Base-by-base conservation (phyloP, 2,113 vertebrate species). In the Cnemophilus loriae region DNA sequence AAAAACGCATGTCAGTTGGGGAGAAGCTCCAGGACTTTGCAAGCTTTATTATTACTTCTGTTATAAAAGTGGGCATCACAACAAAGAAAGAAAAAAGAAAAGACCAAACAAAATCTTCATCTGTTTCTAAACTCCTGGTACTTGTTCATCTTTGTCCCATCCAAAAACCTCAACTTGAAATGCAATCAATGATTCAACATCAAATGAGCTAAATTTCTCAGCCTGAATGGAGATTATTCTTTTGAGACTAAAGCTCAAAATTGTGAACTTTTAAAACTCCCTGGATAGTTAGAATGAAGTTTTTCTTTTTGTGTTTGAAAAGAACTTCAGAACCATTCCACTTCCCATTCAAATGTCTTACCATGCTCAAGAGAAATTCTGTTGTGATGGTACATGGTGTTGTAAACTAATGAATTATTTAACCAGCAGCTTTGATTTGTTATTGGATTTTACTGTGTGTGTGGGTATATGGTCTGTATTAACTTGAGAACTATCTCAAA, bases 231-330 rank as follows among this genome's bases (percentile, higher is more conserved):
- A 87, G 64, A 53, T 84, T 91, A 89, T 88, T 87, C 75, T 96
- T 88, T 91, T 78, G 56, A 82, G 61, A 60, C 26, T 55, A 32
- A 60, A 90, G 80, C 56, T 92, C 49, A 92, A 95, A 97, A 81
- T 10, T 42, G 67, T 33, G 81, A 82, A 55, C 63, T 67, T 77
- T 82, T 65, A 3, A 68, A 94, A 78, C 13, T 85, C 84, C 73
- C 49, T 53, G 47, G 67, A 68, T 13, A 27, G 32, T 57, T 39
- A 76, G 73, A 96, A 96, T 63, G 76, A 74, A 87, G 64, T 85
- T 92, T 97, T 97, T 96, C 56, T 93, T 87, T 90, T 53, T 6
- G 73, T 49, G 16, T 33, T 80, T 97, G 89, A 95, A 95, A 97
- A 87, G 92, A 92, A 50, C 90, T 96, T 96, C 92, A 79, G 80